These are phyloP conservation scores for Troides helena DNA, from an alignment of 2,888 invertebrate species.

Conservation along the genomic window DNA sequence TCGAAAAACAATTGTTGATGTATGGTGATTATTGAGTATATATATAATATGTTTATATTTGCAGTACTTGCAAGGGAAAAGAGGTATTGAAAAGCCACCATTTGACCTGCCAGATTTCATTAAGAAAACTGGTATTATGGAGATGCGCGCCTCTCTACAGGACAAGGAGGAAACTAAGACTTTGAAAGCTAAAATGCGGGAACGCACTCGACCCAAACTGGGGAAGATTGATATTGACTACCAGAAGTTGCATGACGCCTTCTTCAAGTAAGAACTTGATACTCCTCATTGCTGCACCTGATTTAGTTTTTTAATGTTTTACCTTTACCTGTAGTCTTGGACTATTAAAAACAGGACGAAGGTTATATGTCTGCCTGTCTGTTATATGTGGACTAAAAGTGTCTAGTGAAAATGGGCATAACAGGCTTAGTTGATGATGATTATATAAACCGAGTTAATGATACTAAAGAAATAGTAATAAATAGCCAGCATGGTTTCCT, in stretches of 20 bases:
- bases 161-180: constrained; percentile 98
- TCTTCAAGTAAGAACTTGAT: constrained; percentile 87
- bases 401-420: too few relatives aligned
- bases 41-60: constrained; percentile 1
- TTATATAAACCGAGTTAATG: too few relatives aligned
- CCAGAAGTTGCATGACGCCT: constrained; percentile 99
- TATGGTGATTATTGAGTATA: too few relatives aligned
- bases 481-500: too few relatives aligned
- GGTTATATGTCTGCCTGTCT: too few relatives aligned
- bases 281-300: background rate
- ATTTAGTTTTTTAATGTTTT: background rate
- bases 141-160: constrained; percentile 98
- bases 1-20: too few relatives aligned
- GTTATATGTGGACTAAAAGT: too few relatives aligned
- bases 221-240: constrained; percentile 99
- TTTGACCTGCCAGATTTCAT: constrained; percentile 99
- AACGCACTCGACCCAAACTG: constrained; percentile 96
- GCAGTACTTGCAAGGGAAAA: constrained; percentile 94
- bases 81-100: constrained; percentile 99
- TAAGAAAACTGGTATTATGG: constrained; percentile 99
- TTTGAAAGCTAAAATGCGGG: constrained; percentile 98
- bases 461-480: too few relatives aligned
- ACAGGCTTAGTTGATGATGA: too few relatives aligned
- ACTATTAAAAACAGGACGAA: too few relatives aligned
- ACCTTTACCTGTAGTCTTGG: too few relatives aligned